These are phyloP conservation scores for Cantharis rustica DNA, from an alignment of 2,888 invertebrate genomes.

Conservation along the genomic window DNA sequence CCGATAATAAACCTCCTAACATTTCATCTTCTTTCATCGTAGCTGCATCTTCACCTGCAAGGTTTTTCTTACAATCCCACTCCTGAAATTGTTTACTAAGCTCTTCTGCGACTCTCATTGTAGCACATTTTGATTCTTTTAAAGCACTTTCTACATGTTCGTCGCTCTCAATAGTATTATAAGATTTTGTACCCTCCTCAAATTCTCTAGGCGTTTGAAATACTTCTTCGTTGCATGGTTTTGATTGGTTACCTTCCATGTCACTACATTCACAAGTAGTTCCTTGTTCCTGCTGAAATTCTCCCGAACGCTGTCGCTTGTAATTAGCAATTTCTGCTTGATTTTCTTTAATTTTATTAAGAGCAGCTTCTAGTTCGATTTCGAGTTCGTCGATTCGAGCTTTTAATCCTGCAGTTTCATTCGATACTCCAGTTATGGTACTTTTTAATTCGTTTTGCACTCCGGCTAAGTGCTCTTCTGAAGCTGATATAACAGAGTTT, in stretches of 20 bases:
- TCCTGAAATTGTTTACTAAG: constrained; percentile 43
- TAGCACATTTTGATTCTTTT: constrained; percentile 47
- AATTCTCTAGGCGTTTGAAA: not conserved
- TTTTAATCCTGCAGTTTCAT: constrained; percentile 44
- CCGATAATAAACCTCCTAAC: constrained; percentile 34
- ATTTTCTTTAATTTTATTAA: constrained; percentile 19
- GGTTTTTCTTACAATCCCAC: constrained; percentile 33
- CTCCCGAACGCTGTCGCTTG: not conserved
- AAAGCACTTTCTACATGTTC: constrained; percentile 32
- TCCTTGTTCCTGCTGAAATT: not conserved
- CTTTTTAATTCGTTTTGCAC: constrained; percentile 47
- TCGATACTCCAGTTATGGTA: constrained; percentile 45
- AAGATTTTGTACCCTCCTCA: not conserved
- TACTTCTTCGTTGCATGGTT: not conserved
- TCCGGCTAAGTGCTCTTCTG: constrained; percentile 47
- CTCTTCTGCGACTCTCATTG: constrained; percentile 46
- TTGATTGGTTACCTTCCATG: not conserved
- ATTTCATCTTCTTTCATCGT: not conserved
- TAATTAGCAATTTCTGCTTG: not conserved
- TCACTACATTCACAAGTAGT: not conserved
- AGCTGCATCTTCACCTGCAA: not conserved
- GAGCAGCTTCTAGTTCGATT: constrained; percentile 9
- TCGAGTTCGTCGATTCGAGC: constrained; percentile 37
- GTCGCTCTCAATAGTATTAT: not conserved
- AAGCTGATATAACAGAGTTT: constrained; percentile 43